phyloP scores from a whole-genome alignment of 2,113 vertebrate species.

The Pavo muticus region DNA sequence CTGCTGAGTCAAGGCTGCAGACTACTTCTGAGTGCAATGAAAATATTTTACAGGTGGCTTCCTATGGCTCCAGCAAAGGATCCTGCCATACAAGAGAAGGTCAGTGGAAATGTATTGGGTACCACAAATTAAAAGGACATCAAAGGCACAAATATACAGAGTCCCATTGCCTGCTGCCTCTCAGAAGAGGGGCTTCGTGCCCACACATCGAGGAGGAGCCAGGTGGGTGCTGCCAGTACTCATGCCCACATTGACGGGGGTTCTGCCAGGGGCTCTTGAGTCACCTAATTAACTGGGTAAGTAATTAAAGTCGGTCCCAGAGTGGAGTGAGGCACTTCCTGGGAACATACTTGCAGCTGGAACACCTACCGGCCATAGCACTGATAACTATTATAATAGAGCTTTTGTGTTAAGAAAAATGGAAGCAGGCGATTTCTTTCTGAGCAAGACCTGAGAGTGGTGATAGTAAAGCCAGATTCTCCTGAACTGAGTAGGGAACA shows the following conservation, averaged over 20 bases:
- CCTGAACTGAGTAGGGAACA: background rate
- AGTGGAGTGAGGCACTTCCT: background rate
- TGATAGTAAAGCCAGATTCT: background rate
- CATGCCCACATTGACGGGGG: background rate
- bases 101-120: rapidly evolving
- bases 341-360: background rate
- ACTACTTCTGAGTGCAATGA: background rate
- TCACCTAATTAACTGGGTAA: background rate
- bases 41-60: background rate
- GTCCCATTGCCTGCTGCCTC: background rate
- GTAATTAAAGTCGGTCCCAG: background rate
- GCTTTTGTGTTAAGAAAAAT: background rate
- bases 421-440: background rate
- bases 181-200: background rate
- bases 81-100: rapidly evolving
- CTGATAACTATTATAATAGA: background rate
- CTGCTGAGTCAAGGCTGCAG: background rate
- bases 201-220: background rate
- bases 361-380: background rate
- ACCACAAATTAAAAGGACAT: background rate
- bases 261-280: background rate
- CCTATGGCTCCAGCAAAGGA: background rate
- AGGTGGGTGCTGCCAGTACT: background rate
- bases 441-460: background rate
- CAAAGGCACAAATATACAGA: background rate